Base-by-base conservation (phyloP, 1,140 invertebrate species). In the Drosophila willistoni region DNA sequence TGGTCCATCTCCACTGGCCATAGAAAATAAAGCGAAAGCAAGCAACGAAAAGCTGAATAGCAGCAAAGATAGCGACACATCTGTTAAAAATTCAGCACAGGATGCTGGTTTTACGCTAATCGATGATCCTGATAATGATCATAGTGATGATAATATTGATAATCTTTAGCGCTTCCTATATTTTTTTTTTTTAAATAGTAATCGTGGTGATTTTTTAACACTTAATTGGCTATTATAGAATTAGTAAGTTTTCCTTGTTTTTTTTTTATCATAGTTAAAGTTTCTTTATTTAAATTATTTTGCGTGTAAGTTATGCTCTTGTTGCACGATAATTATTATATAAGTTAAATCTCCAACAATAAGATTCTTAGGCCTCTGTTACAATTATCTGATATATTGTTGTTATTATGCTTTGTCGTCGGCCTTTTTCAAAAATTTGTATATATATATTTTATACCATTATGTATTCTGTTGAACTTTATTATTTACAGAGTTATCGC, bases 341-440 rank as follows among this genome's bases (percentile, higher is more conserved):
- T 89, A 89, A 89, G 73, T 80, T 83, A 83, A 87, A 87, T 87
- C 84, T 87, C 77, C 73, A 87, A 87, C 84, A 87, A 89, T 89
- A 87, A 89, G 84, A 87, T 89, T 76, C 68, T 63, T 62, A 76
- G 83, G 82, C 79, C 82, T 64, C 69, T 55, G 68, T 79, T 69
- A 56, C 64, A 59, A 77, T 44, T 68, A 61, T 71, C 76, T 68
- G 54, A 44, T 63, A 29, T 29, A 68, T 76, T 73, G 39, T 81
- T 67, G 54, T 65, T 73, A 71, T 70, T 68, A 77, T 55, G 47
- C 44, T 73, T 12, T 36, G 68, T 25, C 65, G 68, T 25, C 65
- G 82, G 79, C 76, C 72, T 59, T 47, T 29, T 81, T 77, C 67
- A 79, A 79, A 79, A 82, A 71, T 79, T 72, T 77, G 66, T 76